Evolutionary conservation across 2,888 invertebrate species (phyloP), one percentile per base, ranked within the genome.

Genomic region (Crepidodera aurea): DNA sequence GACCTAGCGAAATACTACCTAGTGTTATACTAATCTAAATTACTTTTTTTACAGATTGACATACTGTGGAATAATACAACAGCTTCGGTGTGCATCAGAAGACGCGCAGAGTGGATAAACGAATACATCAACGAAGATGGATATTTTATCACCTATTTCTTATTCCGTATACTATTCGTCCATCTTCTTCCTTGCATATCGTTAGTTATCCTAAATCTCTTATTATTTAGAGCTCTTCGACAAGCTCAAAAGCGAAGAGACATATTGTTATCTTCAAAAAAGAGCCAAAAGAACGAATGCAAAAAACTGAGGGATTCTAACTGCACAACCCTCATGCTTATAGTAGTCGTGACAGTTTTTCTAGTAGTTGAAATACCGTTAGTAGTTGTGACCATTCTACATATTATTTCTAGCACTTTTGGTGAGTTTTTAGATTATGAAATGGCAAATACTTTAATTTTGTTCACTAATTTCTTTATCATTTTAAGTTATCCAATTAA

Each of bases 401-500:
- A 94, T 78, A 92, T 96, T 60, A 88, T 94, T 64, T 90, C 90
- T 25, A 90, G 89, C 73, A 86, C 88, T 15, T 69, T 78, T 34
- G 84, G 90, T 44, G 87, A 85, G 8, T 88, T 92, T 68, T 78
- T 93, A 46, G 89, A 93, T 80, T 93, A 93, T 74, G 84, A 88
- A 68, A 87, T 91, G 53, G 91, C 92, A 12, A 92, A 92, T 76
- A 86, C 90, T 16, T 84, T 92, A 65, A 90, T 93, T 60, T 79
- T 92, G 64, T 88, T 94, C 76, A 93, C 93, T 8, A 96, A 96
- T 83, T 94, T 96, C 82, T 91, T 94, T 78, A 92, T 97, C 64
- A 90, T 95, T 61, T 86, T 94, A 34, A 93, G 93, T 46, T 96
- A 96, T 81, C 95, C 95, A 8, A 90, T 96, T 60, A 96, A 96